phyloP scores from a whole-genome alignment of 64 coral and sea anemone species.

The Actinia equina region DNA sequence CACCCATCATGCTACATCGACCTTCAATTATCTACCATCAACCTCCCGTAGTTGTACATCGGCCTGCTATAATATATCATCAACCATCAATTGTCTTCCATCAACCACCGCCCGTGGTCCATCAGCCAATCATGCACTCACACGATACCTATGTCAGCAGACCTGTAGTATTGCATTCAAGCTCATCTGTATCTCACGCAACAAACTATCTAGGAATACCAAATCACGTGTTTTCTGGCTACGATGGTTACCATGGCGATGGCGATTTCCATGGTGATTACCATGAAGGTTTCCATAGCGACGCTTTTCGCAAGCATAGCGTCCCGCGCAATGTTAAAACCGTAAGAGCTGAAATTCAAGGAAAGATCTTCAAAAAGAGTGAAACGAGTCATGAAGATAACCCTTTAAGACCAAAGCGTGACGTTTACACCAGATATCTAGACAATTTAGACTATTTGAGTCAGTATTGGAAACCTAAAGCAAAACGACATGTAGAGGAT shows the following conservation, averaged over 20 bases:
- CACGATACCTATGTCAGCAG: conserved; percentile 79
- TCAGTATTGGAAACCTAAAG: conserved; percentile 50
- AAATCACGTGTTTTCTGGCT: conserved; percentile 57
- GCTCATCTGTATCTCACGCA: conserved; percentile 56
- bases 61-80: conserved; percentile 94
- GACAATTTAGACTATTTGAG: conserved; percentile 69
- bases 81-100: conserved; percentile 97
- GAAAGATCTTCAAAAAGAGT: conserved; percentile 15
- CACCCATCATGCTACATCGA: conserved; percentile 89
- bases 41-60: conserved; percentile 89
- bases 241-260: conserved; percentile 19
- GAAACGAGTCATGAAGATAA: not conserved
- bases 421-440: conserved; percentile 49
- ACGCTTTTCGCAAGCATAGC: conserved; percentile 63
- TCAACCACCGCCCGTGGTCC: conserved; percentile 85
- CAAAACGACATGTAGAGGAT: conserved; percentile 51
- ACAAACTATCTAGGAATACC: conserved; percentile 71
- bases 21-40: conserved; percentile 97
- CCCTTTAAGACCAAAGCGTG: conserved; percentile 43
- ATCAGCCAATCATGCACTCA: conserved; percentile 89
- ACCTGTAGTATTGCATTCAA: conserved; percentile 60
- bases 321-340: conserved; percentile 43
- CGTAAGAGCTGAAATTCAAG: not conserved
- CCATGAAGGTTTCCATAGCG: conserved; percentile 44
- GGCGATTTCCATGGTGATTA: conserved; percentile 25